Percentiles rank a stretch among this genome's conserved stretches.
These are phyloP conservation scores for Ptychodera flava DNA, from an alignment of 35 echinoderm and acorn worm genomes.

Conservation along the genomic window DNA sequence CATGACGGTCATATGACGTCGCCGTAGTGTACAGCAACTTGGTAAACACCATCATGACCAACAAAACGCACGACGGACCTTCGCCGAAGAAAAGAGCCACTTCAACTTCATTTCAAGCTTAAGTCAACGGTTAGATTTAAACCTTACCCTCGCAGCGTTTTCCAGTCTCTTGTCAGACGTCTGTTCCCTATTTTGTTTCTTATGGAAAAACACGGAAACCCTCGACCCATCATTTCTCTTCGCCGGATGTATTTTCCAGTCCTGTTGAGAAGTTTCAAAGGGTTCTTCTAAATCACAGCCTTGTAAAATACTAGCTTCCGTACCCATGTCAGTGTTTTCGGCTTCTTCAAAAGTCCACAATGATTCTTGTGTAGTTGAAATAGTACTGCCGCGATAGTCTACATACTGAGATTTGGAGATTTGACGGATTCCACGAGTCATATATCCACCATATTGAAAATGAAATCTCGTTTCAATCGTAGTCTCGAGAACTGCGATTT, in stretches of 20 bases:
- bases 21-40: too few relatives aligned
- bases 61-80: too few relatives aligned
- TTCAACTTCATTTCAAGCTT: too few relatives aligned
- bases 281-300: conserved; percentile 87
- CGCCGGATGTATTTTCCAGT: conserved; percentile 89
- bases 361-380: neutral
- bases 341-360: too few relatives aligned
- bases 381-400: too few relatives aligned
- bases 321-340: conserved; percentile 70
- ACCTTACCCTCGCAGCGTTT: conserved; percentile 83
- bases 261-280: conserved; percentile 42
- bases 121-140: too few relatives aligned
- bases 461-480: neutral
- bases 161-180: conserved; percentile 49
- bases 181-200: conserved; percentile 44
- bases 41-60: too few relatives aligned
- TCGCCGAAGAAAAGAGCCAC: too few relatives aligned
- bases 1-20: too few relatives aligned
- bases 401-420: too few relatives aligned
- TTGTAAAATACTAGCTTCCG: conserved; percentile 75
- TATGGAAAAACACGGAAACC: conserved; percentile 93
- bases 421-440: too few relatives aligned
- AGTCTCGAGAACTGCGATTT: too few relatives aligned
- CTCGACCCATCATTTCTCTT: conserved; percentile 76
- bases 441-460: neutral